Evolutionary conservation across 2,797 vertebrate species (phyloP).

Genomic region (Mergus octosetaceus): DNA sequence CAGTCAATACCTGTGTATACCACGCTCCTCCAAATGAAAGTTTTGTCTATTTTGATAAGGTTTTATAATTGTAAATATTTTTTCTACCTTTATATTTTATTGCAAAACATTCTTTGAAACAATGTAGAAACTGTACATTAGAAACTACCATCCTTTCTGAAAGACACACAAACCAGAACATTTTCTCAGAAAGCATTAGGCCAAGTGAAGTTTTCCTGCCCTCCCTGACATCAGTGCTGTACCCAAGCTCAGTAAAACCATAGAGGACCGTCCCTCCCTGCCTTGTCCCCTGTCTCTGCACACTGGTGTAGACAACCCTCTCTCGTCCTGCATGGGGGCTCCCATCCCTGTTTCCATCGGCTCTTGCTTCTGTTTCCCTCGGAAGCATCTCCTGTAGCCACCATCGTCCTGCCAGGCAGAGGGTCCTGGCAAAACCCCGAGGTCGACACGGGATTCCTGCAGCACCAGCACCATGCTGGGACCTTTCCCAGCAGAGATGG

Average conservation of each 20-base stretch:
- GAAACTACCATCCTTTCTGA: neutral
- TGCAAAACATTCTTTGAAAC: neutral
- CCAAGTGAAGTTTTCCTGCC: neutral
- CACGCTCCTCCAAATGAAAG: neutral
- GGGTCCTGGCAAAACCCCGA: no score
- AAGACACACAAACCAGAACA: neutral
- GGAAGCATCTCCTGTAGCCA: no score
- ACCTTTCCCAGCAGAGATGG: no score
- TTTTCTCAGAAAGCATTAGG: neutral
- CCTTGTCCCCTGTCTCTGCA: fast-evolving
- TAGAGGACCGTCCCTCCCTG: neutral
- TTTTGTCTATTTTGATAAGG: neutral
- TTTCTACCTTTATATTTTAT: neutral
- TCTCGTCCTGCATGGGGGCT: neutral
- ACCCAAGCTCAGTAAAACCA: neutral
- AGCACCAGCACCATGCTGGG: no score
- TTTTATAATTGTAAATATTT: neutral
- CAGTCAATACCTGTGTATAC: neutral
- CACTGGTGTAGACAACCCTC: neutral
- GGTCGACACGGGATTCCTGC: no score
- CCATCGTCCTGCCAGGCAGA: no score
- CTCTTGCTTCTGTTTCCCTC: no score
- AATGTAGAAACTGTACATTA: neutral
- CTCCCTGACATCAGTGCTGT: neutral
- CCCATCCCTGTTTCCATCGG: neutral